phyloP scores from a whole-genome alignment of 37 sponge, comb jelly and placozoan genomes.

The Amphimedon queenslandica region DNA sequence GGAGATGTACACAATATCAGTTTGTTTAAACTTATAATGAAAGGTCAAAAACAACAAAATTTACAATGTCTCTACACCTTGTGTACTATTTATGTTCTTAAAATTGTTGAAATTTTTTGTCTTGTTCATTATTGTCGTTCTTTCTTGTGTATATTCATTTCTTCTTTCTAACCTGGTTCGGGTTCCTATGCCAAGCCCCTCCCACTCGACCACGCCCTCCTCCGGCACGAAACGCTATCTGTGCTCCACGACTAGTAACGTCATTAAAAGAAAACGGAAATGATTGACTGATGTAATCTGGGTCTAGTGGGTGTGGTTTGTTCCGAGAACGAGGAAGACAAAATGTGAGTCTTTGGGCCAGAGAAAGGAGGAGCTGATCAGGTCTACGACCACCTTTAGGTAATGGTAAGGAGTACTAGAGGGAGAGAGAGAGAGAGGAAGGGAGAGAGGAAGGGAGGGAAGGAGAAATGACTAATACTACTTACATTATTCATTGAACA shows the following conservation, averaged over 20 bases:
- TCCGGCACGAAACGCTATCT: constrained; percentile 53
- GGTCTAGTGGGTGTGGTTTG: constrained; percentile 63
- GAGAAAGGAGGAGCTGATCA: constrained; percentile 69
- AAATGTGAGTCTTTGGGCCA: constrained; percentile 73
- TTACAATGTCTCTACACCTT: no score
- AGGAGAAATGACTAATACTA: no score
- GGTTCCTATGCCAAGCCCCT: constrained; percentile 48
- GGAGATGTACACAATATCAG: no score
- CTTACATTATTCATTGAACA: no score
- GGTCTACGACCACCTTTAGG: constrained; percentile 88
- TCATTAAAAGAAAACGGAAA: constrained; percentile 90
- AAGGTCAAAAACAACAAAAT: no score
- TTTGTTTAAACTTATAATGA: no score
- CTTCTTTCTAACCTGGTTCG: constrained; percentile 79
- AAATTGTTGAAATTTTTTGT: no score
- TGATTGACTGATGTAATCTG: constrained; percentile 68
- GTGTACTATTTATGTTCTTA: no score
- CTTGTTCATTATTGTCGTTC: constrained; percentile 29
- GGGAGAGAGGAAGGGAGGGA: no score
- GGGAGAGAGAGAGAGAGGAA: not conserved
- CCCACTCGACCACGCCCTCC: constrained; percentile 17
- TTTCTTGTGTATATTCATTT: no score
- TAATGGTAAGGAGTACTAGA: constrained; percentile 84
- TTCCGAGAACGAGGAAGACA: constrained; percentile 40
- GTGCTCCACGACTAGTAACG: constrained; percentile 83